Evolutionary conservation across 2,113 vertebrate species (phyloP), one percentile per base, ranked within the genome.

Genomic region (Crotalus helleri): DNA sequence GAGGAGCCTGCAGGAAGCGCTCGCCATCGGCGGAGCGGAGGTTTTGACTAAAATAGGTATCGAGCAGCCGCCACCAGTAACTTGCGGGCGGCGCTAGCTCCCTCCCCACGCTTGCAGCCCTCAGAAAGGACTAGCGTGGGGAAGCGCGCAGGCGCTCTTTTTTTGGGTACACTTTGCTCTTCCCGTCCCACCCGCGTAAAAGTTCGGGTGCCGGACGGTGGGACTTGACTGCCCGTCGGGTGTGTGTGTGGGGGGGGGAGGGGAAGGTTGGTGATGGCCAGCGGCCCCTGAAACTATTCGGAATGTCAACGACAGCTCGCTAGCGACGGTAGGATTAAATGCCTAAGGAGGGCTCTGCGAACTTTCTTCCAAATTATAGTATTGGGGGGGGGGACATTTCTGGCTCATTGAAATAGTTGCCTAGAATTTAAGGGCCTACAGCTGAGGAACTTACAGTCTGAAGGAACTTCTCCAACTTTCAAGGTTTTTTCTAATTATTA

Each of bases 1-100:
- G 15, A 39, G 15, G 59, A 29, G 53, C n/a, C 88, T 44, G 61
- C 64, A 5, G 58, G 19, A 51, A 81, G 2, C 5, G 0, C 39
- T 29, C 87, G 4, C 33, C 85, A 90, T 81, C 44, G 10, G 90
- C 26, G 94, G 74, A 90, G 49, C 9, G 19, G 19, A 88, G 57
- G 87, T 93, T 19, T 93, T 93, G 93, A 94, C 96, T 95, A 95
- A 96, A 95, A 95, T 94, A 95, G 94, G 95, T 92, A 95, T n/a
- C 90, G 10, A 53, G 92, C 51, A 11, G 8, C 21, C 12, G 33
- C 49, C 55, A 1, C 55, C 85, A 57, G 88, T 33, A 87, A 33
- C 89, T 91, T 44, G 92, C 94, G 90, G 95, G 95, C 92, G 95
- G 94, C 87, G 94, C 94, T 93, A 90, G 87, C 53, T 13, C 54